phyloP scores from a whole-genome alignment of 2,888 invertebrate genomes.

The Vandiemenella viatica region DNA sequence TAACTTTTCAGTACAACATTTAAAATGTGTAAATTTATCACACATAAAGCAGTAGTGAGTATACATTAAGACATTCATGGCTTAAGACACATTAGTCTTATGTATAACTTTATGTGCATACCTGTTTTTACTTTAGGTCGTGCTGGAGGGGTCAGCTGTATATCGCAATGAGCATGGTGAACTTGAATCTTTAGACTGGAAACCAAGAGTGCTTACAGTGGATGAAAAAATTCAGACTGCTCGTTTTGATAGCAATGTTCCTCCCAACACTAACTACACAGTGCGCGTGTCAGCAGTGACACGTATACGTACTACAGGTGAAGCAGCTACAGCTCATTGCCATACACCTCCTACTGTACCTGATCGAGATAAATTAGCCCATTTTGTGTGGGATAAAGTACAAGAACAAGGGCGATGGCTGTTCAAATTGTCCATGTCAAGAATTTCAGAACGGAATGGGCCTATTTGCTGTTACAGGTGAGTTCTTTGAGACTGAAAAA shows the following conservation, averaged over 20 bases:
- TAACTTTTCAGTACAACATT: no score
- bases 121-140: no score
- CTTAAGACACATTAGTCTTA: no score
- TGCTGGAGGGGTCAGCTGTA: constrained; percentile 37
- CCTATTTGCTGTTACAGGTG: constrained; percentile 70
- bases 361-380: constrained; percentile 38
- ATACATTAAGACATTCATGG: no score
- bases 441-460: constrained; percentile 71
- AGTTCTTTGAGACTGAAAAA: no score
- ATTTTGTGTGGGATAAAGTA: constrained; percentile 40
- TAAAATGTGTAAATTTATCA: no score
- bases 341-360: constrained; percentile 57
- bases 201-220: constrained; percentile 40
- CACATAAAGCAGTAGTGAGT: no score
- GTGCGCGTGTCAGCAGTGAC: constrained; percentile 58
- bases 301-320: constrained; percentile 55
- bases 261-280: constrained; percentile 73
- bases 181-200: constrained; percentile 37
- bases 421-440: constrained; percentile 58
- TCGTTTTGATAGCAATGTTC: constrained; percentile 52
- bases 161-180: constrained; percentile 38
- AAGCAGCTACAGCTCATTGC: constrained; percentile 46
- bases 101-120: no score
- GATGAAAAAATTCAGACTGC: constrained; percentile 34
- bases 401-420: constrained; percentile 50